A percentile compares a stretch with the other conserved stretches of the same genome.
These are phyloP conservation scores for Ibycter americanus DNA, from an alignment of 2,797 vertebrate species.

Conservation along the genomic window DNA sequence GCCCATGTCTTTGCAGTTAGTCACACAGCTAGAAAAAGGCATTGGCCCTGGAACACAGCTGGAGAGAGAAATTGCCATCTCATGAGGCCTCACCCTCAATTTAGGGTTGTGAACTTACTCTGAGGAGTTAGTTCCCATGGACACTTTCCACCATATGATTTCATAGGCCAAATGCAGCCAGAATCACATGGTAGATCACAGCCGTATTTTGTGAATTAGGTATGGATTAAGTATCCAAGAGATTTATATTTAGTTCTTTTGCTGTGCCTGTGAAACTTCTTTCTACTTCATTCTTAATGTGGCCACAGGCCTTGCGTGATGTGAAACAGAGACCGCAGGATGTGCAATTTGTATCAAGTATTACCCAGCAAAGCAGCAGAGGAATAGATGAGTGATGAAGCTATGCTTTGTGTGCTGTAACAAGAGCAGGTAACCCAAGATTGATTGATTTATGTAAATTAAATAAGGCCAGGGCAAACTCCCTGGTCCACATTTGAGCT, in stretches of 20 bases:
- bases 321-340: background rate
- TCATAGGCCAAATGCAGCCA: background rate
- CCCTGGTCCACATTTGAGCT: background rate
- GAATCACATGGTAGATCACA: background rate
- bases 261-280: background rate
- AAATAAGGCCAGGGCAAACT: background rate
- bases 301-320: background rate
- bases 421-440: background rate
- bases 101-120: background rate
- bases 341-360: fast-evolving
- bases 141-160: background rate
- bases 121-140: background rate
- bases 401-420: background rate
- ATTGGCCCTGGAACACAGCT: background rate
- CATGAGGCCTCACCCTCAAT: background rate
- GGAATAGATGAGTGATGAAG: background rate
- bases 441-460: background rate
- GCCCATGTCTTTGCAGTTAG: background rate
- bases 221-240: background rate
- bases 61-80: background rate
- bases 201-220: background rate
- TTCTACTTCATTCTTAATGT: background rate
- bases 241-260: background rate
- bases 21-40: background rate
- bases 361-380: background rate